Evolutionary conservation across 2,797 vertebrate species (phyloP).

Genomic region (Denticeps clupeoides): DNA sequence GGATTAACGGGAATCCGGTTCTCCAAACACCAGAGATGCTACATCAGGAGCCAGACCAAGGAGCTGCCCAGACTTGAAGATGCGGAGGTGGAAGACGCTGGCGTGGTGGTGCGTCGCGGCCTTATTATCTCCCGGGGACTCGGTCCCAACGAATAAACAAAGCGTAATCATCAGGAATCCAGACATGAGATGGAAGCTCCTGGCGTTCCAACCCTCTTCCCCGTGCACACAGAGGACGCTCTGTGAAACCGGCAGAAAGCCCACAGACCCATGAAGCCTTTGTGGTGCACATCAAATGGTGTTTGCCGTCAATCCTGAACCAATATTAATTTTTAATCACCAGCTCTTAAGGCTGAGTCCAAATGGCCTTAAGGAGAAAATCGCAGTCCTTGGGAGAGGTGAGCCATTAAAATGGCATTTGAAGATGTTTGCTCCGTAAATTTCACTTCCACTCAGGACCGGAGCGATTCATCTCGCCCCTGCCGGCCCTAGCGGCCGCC

Average conservation of each 20-base stretch:
- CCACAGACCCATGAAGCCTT: constrained; percentile 53
- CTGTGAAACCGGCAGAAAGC: constrained; percentile 51
- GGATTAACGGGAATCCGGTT: constrained; percentile 92
- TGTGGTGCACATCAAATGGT: constrained; percentile 69
- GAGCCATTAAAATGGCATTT: constrained; percentile 62
- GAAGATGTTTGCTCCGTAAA: constrained; percentile 56
- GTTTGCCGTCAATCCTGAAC: constrained; percentile 68
- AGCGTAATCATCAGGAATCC: constrained; percentile 50
- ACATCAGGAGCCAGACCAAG: constrained; percentile 88
- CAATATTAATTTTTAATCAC: constrained; percentile 72
- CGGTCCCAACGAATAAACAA: too few relatives aligned
- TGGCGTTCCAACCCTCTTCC: not conserved
- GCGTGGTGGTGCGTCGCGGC: constrained; percentile 52
- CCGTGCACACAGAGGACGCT: constrained; percentile 27
- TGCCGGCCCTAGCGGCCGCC: constrained; percentile 34
- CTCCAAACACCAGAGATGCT: constrained; percentile 88
- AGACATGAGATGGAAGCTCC: constrained; percentile 28
- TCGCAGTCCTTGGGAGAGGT: constrained; percentile 46
- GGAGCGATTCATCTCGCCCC: constrained; percentile 48
- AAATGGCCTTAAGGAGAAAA: constrained; percentile 61
- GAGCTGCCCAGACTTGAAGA: constrained; percentile 69
- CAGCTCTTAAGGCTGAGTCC: constrained; percentile 59
- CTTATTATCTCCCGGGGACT: too few relatives aligned
- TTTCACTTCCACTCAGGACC: constrained; percentile 48
- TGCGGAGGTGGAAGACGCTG: constrained; percentile 56